Conservation (phyloP, 2,888 invertebrate genomes). For the Barypeithes pellucidus region DNA sequence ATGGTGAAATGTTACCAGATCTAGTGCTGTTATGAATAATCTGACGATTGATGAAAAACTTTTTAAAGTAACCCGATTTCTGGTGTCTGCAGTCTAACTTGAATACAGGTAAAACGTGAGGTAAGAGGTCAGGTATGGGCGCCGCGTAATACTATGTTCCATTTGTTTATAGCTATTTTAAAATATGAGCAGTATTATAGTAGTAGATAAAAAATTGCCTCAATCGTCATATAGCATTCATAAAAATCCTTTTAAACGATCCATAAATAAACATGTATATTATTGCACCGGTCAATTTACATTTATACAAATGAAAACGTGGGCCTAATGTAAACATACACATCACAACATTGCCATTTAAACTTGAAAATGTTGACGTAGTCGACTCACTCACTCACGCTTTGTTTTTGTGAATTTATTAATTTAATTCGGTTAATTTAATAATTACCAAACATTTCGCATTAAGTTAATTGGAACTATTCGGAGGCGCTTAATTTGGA, state of each 20-base stretch:
- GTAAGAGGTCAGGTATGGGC: too few species aligned
- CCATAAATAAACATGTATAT: conserved; percentile 5
- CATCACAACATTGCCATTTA: conserved; percentile 28
- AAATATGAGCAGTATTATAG: too few species aligned
- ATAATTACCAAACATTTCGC: background rate
- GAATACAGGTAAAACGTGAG: too few species aligned
- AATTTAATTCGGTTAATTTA: conserved; percentile 16
- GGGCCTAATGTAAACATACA: conserved; percentile 28
- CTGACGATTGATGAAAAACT: too few species aligned
- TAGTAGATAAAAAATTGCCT: too few species aligned
- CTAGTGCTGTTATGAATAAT: too few species aligned
- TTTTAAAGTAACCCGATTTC: too few species aligned
- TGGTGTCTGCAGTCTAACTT: too few species aligned
- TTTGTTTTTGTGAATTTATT: conserved; percentile 23
- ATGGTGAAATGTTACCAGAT: too few species aligned
- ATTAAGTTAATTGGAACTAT: background rate
- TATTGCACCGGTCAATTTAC: conserved; percentile 11
- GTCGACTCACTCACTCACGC: conserved; percentile 1
- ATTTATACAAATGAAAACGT: conserved; percentile 27
- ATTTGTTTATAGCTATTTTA: too few species aligned
- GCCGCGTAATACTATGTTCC: too few species aligned
- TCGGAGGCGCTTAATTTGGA: background rate
- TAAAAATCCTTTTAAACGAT: background rate
- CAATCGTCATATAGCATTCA: too few species aligned
- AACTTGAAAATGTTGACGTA: conserved; percentile 25